Percentiles rank a stretch among this genome's conserved stretches.
phyloP scores from a whole-genome alignment of 2,888 invertebrate species.

The Trisateles emortualis region DNA sequence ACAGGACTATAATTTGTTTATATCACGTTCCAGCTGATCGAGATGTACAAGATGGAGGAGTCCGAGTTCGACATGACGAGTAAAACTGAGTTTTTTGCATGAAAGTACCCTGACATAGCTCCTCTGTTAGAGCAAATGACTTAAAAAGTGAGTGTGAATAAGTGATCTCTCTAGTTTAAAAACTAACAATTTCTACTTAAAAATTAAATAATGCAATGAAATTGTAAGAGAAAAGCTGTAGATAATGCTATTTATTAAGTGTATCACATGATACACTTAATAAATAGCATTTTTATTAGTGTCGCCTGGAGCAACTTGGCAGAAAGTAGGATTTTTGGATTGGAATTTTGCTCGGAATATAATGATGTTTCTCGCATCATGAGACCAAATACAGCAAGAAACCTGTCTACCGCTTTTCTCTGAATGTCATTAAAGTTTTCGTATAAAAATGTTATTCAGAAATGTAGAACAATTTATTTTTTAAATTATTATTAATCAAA shows the following conservation, averaged over 20 bases:
- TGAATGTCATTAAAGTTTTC: not conserved
- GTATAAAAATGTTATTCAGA: slow-evolving; percentile 1
- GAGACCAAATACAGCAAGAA: too few species aligned
- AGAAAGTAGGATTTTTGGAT: too few species aligned
- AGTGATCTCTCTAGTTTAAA: slow-evolving; percentile 65
- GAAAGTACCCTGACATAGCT: slow-evolving; percentile 85
- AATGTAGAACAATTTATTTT: slow-evolving; percentile 14
- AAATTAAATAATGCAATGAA: slow-evolving; percentile 1
- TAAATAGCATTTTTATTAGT: too few species aligned
- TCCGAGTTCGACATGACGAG: slow-evolving; percentile 95
- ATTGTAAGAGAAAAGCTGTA: not conserved
- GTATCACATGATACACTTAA: too few species aligned
- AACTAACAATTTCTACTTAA: slow-evolving; percentile 21
- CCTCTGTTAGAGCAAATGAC: slow-evolving; percentile 75
- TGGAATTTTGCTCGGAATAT: too few species aligned
- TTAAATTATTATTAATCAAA: slow-evolving; percentile 17
- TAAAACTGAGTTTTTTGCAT: slow-evolving; percentile 96
- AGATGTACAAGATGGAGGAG: slow-evolving; percentile 97
- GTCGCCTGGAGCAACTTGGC: too few species aligned
- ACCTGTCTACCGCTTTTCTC: not conserved
- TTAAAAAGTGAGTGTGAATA: slow-evolving; percentile 66
- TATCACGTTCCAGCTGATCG: slow-evolving; percentile 90
- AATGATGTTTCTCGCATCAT: too few species aligned
- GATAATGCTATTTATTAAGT: too few species aligned
- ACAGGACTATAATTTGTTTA: not conserved